Evolutionary conservation across 2,888 invertebrate species (phyloP).

Genomic region (Cephus runcator): DNA sequence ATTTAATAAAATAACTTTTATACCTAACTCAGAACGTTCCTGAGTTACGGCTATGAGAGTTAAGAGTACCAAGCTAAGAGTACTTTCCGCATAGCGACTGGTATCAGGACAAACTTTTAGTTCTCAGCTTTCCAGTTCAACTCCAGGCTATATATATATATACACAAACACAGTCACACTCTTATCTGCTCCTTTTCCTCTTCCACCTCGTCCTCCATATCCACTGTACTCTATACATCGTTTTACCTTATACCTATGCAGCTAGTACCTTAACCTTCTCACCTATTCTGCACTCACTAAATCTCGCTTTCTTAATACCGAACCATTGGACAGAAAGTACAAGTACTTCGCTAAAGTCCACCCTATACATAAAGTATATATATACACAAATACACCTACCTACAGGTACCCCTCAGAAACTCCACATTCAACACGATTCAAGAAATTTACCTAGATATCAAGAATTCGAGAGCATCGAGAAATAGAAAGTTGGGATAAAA

Average conservation of each 20-base stretch:
- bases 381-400: background rate
- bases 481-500: background rate
- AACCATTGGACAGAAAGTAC: background rate
- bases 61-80: slow-evolving; percentile 25
- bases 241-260: background rate
- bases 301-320: background rate
- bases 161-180: background rate
- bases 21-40: slow-evolving; percentile 39
- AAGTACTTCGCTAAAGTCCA: no score
- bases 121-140: slow-evolving; percentile 46
- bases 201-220: slow-evolving; percentile 12
- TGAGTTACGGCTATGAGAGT: slow-evolving; percentile 37
- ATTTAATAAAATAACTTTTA: slow-evolving; percentile 55
- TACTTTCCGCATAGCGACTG: slow-evolving; percentile 42
- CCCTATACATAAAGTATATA: background rate
- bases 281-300: background rate
- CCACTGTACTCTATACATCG: background rate
- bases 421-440: background rate
- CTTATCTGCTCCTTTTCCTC: slow-evolving; percentile 33
- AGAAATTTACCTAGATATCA: background rate
- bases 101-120: slow-evolving; percentile 52
- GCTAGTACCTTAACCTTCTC: background rate
- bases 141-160: slow-evolving; percentile 18
- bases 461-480: background rate
- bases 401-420: background rate